These are phyloP conservation scores for Cydia fagiglandana DNA, from an alignment of 1,140 invertebrate species.

Conservation along the genomic window DNA sequence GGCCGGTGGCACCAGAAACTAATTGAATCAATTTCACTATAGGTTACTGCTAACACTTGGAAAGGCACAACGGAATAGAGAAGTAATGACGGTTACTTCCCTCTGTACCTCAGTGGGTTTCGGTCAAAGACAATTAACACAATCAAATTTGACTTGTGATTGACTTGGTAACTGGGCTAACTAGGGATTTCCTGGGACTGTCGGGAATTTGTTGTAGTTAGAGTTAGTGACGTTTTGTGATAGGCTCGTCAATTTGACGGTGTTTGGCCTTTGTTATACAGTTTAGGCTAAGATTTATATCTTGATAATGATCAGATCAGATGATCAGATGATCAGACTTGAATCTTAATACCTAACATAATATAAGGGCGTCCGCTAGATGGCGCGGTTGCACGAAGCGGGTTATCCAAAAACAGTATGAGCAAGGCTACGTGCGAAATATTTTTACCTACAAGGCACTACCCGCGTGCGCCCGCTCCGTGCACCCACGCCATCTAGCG, in stretches of 20 bases:
- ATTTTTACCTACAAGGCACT: no score
- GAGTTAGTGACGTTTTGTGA: neutral
- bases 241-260: neutral
- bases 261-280: no score
- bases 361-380: no score
- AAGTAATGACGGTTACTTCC: neutral
- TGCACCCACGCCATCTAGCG: no score
- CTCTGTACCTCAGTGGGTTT: neutral
- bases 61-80: neutral
- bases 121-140: conserved; percentile 9
- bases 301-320: no score
- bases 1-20: neutral
- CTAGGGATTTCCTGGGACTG: neutral
- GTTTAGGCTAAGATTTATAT: no score
- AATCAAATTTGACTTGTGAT: conserved; percentile 19
- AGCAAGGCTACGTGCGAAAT: no score
- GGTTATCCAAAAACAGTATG: no score
- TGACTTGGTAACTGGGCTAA: conserved; percentile 2
- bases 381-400: no score
- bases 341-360: no score
- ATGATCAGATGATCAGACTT: no score
- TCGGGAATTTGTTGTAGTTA: neutral
- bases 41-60: neutral
- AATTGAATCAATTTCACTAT: conserved; percentile 7
- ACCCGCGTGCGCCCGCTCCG: no score